phyloP scores from a whole-genome alignment of 2,888 invertebrate genomes.

The Andrena bicolor region DNA sequence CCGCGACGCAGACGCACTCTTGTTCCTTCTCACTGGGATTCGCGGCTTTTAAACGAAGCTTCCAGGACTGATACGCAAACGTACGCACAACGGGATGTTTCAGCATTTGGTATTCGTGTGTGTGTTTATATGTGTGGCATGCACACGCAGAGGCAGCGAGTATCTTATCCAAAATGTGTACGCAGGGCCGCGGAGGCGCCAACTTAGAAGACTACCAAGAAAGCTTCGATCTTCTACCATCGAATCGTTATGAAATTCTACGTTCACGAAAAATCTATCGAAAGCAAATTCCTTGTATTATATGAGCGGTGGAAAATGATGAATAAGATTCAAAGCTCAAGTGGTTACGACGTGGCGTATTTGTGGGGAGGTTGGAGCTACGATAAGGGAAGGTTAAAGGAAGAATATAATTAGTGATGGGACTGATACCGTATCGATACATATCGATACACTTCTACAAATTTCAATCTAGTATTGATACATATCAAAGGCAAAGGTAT shows the following conservation, averaged over 20 bases:
- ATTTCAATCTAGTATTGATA: no score
- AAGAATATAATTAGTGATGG: not conserved
- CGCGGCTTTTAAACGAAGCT: conserved; percentile 2
- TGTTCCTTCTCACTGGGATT: conserved; percentile 21
- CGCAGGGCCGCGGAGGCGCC: conserved; percentile 43
- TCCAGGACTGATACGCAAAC: conserved; percentile 6
- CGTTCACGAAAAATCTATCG: not conserved
- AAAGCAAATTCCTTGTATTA: not conserved
- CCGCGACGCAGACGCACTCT: conserved; percentile 78
- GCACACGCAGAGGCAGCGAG: conserved; percentile 56
- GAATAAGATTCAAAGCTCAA: no score
- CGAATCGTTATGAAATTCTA: not conserved
- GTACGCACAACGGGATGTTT: conserved; percentile 11
- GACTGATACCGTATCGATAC: no score
- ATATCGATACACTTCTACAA: no score
- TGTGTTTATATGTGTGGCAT: conserved; percentile 59
- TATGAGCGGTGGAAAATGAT: not conserved
- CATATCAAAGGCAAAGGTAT: no score
- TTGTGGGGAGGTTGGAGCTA: not conserved
- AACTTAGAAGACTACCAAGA: conserved; percentile 25
- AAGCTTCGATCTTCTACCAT: not conserved
- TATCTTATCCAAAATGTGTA: conserved; percentile 21
- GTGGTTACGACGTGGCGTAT: no score
- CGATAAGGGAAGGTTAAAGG: not conserved
- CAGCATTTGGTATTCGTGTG: conserved; percentile 20